phyloP scores from a whole-genome alignment of 2,113 vertebrate genomes.

The Euleptes europaea region DNA sequence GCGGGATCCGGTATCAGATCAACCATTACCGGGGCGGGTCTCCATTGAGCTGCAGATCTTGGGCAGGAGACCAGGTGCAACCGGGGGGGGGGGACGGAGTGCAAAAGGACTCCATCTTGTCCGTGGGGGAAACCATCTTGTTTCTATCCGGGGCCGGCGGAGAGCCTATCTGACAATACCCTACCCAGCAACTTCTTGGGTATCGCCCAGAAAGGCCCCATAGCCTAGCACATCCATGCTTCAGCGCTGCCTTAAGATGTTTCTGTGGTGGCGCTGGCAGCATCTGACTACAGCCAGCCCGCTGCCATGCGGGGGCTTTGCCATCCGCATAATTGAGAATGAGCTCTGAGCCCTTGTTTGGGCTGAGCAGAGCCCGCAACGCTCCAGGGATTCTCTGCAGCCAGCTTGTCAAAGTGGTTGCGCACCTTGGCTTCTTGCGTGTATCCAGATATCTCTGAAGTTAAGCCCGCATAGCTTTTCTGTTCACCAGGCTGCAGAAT shows the following conservation, averaged over 20 bases:
- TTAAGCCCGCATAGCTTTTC: background rate
- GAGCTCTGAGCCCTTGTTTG: fast-evolving
- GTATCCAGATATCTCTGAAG: fast-evolving
- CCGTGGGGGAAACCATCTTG: too few species aligned
- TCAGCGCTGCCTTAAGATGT: constrained; percentile 33
- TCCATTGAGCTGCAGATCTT: too few species aligned
- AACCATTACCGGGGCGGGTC: too few species aligned
- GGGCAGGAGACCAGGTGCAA: too few species aligned
- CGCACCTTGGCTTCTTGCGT: background rate
- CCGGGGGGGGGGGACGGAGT: too few species aligned
- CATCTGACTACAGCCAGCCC: fast-evolving
- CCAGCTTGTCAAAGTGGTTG: background rate
- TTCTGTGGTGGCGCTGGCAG: constrained; percentile 3
- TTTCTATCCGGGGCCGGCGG: too few species aligned
- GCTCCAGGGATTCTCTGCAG: background rate
- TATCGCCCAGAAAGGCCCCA: background rate
- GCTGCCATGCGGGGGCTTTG: background rate
- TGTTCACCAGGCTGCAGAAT: constrained; percentile 23
- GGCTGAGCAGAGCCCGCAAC: background rate
- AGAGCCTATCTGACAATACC: too few species aligned
- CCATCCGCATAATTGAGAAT: fast-evolving
- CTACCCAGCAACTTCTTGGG: fast-evolving
- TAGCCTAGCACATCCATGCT: fast-evolving
- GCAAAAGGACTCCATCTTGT: too few species aligned
- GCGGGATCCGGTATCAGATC: too few species aligned